Percentiles rank a stretch among this genome's conserved stretches.
These are phyloP conservation scores for Nyctereutes procyonoides DNA, from an alignment of 2,113 vertebrate genomes.

Conservation along the genomic window DNA sequence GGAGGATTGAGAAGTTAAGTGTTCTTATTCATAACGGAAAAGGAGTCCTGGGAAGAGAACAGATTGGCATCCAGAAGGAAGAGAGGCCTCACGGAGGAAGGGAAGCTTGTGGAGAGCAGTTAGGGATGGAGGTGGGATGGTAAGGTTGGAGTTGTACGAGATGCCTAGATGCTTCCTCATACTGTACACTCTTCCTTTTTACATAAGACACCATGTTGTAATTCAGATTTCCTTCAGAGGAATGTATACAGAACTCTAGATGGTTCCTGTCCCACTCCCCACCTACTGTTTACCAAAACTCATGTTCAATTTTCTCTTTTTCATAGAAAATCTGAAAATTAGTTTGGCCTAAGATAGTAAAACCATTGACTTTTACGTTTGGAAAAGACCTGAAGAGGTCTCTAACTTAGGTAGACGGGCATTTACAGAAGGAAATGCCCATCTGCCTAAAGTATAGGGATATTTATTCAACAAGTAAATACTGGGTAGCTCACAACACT, in stretches of 20 bases:
- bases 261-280: too few species aligned
- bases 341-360: background rate
- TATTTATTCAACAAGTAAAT: background rate
- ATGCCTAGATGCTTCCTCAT: background rate
- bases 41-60: background rate
- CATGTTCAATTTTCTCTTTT: background rate
- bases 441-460: background rate
- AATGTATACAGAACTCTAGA: background rate
- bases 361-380: background rate
- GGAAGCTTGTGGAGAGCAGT: background rate
- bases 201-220: background rate
- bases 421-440: background rate
- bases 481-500: background rate
- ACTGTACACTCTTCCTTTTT: background rate
- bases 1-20: background rate
- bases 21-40: background rate
- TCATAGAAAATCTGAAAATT: background rate
- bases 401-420: background rate
- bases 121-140: background rate
- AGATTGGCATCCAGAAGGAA: background rate
- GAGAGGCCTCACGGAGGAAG: background rate
- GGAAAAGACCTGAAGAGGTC: background rate
- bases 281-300: background rate
- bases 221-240: slow-evolving; percentile 23
- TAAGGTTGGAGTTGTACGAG: background rate